Percentiles rank a stretch among this genome's conserved stretches.
Evolutionary conservation across 2,797 vertebrate genomes (phyloP).

Genomic region (Hypotaenidia philippensis): DNA sequence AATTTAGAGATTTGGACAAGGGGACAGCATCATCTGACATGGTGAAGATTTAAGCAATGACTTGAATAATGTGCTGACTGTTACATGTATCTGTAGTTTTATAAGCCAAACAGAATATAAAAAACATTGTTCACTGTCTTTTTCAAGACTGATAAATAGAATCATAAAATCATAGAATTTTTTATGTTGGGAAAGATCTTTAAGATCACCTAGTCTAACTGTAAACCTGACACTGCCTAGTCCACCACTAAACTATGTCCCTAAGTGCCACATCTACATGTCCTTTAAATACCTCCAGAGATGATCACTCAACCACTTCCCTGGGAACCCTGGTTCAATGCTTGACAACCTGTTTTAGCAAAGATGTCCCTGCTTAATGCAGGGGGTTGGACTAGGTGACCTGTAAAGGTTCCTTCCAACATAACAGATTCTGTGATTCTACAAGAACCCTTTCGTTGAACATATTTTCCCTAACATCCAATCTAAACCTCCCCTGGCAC

Average conservation of each 20-base stretch:
- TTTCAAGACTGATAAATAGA: background rate
- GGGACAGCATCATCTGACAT: background rate
- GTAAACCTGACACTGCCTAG: background rate
- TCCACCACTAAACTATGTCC: background rate
- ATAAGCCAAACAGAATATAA: background rate
- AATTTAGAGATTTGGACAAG: background rate
- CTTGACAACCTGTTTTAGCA: too few relatives aligned
- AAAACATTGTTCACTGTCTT: background rate
- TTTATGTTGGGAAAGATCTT: background rate
- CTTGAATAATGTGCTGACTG: background rate
- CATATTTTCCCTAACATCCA: background rate
- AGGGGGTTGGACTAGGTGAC: too few relatives aligned
- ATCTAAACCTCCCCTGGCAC: background rate
- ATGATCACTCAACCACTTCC: background rate
- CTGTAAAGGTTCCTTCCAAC: too few relatives aligned
- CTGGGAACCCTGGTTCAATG: background rate
- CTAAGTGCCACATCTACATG: too few relatives aligned
- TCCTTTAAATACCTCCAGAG: too few relatives aligned
- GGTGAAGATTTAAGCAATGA: background rate
- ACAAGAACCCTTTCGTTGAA: fast-evolving
- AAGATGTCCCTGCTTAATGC: too few relatives aligned
- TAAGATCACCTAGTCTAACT: background rate
- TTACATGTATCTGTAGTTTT: background rate
- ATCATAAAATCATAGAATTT: background rate
- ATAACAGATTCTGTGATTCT: too few relatives aligned